Base-by-base conservation (phyloP, 2,113 vertebrate genomes). In the Anhinga rufa region DNA sequence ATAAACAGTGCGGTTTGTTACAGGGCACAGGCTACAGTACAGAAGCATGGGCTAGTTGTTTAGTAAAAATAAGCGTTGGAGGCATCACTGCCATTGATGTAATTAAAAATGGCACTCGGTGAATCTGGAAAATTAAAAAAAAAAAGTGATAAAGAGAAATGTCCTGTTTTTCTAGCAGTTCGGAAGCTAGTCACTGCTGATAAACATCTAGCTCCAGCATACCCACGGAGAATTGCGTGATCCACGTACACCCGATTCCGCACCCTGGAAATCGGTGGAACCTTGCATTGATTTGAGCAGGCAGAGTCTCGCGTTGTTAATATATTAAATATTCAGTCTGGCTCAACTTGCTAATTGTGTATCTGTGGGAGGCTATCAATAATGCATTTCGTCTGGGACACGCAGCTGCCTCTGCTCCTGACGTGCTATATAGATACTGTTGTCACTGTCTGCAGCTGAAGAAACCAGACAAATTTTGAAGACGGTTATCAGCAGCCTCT, bases 211-310 rank as follows among this genome's bases (percentile, higher is more conserved):
- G n/a, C 49, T 78, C 10, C 65, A 31, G n/a, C 34, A 42, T 51
- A 29, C 42, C 38, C 74, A 14, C 1, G 1, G 58, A 14, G 28
- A 57, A 20, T 12, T 4, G 38, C 3, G 0, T 29, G 36, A 24
- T 60, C 18, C 15, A 0, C 0, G 0, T 28, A 5, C 10, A 2
- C 38, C 69, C 5, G 4, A 0, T 76, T 54, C 42, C 2, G 0
- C 42, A 14, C 14, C 26, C 29, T 19, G 64, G 85, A 11, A 24
- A 48, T 42, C 16, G 20, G 28, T 3, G 36, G 49, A 71, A 19
- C 48, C 40, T 88, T 17, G 48, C 22, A 1, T 4, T 38, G 46
- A 22, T 52, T 48, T 44, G 75, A 83, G 19, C 31, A 34, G 86
- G 71, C 82, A 58, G 49, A 64, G 46, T 15, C 28, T 46, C 2